Base-by-base conservation (phyloP, 2,113 vertebrate genomes). In the Paralichthys olivaceus region DNA sequence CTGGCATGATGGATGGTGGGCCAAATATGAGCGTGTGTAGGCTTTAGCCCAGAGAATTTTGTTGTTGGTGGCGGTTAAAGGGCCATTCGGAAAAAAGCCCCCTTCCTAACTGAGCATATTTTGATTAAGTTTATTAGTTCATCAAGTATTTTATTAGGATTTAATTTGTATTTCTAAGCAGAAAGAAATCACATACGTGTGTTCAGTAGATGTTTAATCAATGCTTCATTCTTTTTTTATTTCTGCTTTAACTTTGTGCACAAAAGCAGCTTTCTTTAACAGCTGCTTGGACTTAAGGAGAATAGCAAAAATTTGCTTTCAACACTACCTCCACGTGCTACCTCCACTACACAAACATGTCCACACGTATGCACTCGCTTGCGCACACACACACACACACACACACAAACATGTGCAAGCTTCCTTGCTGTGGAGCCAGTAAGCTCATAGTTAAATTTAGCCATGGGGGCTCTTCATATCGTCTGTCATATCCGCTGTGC, bases 401-500 rank as follows among this genome's bases (percentile, higher is more conserved):
- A 56, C 23, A 56, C 11, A 25, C 54, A 56, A 25, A 25, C 45
- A 6, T 40, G 56, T 70, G 40, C 57, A 69, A 65, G 70, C 70
- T 55, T 84, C 56, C 61, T 54, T 77, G 59, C 83, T 63, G 56
- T 91, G 77, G 77, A 78, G 84, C 64, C 83, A 87, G 78, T 83
- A 85, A 84, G 79, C 88, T 75, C 61, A 34, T 83, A 83, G 93
- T 93, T 94, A 87, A 93, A 93, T 89, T 93, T 95, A 95, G 93
- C 79, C 63, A 63, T 37, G 69, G 76, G 79, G 75, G 81, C 84
- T 22, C 73, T 87, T 80, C 83, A 78, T 92, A 90, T 93, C 90
- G 87, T 91, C 88, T 93, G 89, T 90, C 91, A 90, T 81, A 91
- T 92, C 91, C 88, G 90, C 86, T 91, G 70, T 75, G 77, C 78